A percentile compares a stretch with the other conserved stretches of the same genome.
Conservation (phyloP, 2,113 vertebrate genomes). For the Chaetodon trifascialis region DNA sequence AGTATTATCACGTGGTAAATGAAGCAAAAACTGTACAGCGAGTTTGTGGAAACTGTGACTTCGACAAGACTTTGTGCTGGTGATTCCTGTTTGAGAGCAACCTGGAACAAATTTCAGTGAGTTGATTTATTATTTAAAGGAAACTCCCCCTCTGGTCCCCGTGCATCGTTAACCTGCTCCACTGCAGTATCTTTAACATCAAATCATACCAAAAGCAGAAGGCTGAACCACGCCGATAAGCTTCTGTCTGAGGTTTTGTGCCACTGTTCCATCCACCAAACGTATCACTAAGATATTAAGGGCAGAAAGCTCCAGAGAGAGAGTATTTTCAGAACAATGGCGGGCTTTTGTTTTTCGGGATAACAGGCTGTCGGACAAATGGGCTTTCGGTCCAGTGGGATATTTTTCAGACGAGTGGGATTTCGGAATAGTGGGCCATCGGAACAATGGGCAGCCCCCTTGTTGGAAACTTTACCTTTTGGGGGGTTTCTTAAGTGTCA, state of each 20-base stretch:
- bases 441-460: too few species aligned
- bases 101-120: slow-evolving; percentile 26
- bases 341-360: too few species aligned
- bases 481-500: not conserved
- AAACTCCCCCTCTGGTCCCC: slow-evolving; percentile 40
- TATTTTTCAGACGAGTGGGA: too few species aligned
- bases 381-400: too few species aligned
- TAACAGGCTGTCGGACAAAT: too few species aligned
- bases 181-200: not conserved
- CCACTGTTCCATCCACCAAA: too few species aligned
- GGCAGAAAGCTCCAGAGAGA: too few species aligned
- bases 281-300: too few species aligned
- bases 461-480: not conserved
- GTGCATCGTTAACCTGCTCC: not conserved
- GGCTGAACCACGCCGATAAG: not conserved
- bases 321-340: too few species aligned
- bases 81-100: slow-evolving; percentile 49
- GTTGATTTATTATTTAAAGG: slow-evolving; percentile 39
- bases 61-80: slow-evolving; percentile 50
- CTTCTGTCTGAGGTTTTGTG: not conserved
- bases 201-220: not conserved
- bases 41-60: slow-evolving; percentile 64
- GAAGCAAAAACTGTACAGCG: slow-evolving; percentile 60
- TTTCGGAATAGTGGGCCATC: too few species aligned
- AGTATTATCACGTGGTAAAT: slow-evolving; percentile 62